Evolutionary conservation across 2,888 invertebrate genomes (phyloP), one percentile per base, ranked within the genome.

Genomic region (Coleophora deauratella): DNA sequence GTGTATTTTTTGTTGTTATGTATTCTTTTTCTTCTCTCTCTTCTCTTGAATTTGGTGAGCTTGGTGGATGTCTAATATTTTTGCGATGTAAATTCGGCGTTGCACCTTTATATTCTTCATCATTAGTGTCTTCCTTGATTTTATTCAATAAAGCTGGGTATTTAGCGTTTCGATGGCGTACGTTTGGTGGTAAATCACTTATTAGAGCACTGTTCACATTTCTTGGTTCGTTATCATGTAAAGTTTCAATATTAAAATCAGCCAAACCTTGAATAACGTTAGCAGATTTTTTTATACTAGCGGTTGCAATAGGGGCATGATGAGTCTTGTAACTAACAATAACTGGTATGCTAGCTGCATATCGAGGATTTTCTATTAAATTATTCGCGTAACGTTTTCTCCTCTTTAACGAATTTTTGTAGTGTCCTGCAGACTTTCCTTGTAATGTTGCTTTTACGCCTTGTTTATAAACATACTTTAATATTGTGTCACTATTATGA

Each of bases 181-280:
- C 46, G 30, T 42, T 37, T 9, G 49, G 34, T 14, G 33, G 37
- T n/a, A 50, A 41, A 14, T 41, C 45, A 45, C 31, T 37, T 33
- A 40, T 41, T 40, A 42, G 7, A 14, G 39, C 30, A 32, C n/a
- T 28, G 27, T 39, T 36, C 37, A 35, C 36, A 12, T 35, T 33
- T 21, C 33, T 33, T 21, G 36, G 44, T 36, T 38, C 32, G 37
- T 49, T 50, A 11, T 56, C 58, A 51, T 82, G 82, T 31, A 66
- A 48, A 1, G 79, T 75, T 58, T 77, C 66, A 40, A 81, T 73
- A 38, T 72, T 70, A 45, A 76, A 81, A 55, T 81, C 71, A 32
- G 79, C 80, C 56, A 82, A 56, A 28, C 52, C 54, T 47, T 68
- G 62, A 14, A 78, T 64, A 28, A 59, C 49, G 30, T 62, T 65